Base-by-base conservation (phyloP, 1,140 invertebrate species). In the Chionoecetes opilio region DNA sequence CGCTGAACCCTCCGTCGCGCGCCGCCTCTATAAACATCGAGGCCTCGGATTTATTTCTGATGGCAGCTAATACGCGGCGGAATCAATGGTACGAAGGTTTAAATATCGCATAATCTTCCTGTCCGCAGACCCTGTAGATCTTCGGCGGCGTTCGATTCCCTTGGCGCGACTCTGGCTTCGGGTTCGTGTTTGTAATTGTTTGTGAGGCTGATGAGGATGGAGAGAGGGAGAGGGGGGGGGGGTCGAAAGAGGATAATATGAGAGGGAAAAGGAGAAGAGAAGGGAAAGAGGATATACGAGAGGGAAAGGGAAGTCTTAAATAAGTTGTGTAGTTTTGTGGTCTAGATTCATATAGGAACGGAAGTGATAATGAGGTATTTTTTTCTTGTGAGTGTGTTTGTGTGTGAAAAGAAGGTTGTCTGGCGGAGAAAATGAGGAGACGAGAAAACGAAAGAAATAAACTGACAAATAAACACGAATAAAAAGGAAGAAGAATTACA, bases 81-180 rank as follows among this genome's bases (percentile, higher is more conserved):
- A 95, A 95, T 95, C 94, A 95, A 95, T 95, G 90, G 94, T 29
- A 93, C 94, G 90, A 88, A 95, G 94, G 94, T 95, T 95, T 95
- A 92, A 95, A 95, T 95, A 95, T 95, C 90, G 90, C 91, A 88
- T 95, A 95, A 95, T 95, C 94, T 95, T 95, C 82, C 84, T 95
- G 94, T 95, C 94, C 84, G 53, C 37, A 46, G 75, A 41, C 32
- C 90, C 94, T 75, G 82, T 91, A 87, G 94, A 95, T 95, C 94
- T 87, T 87, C 34, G 21, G 31, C 85, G n/a, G 26, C 46, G 84
- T 75, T 75, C 63, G 63, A 26, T 2, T 26, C 21, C 21, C 63
- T 75, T 75, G 11, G 21, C 8, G 63, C n/a, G 63, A 26, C 63
- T 1, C 63, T 8, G 63, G 21, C 63, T 75, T 75, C 6, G 31